Evolutionary conservation across 2,888 invertebrate genomes (phyloP).

Genomic region (Ellobium chinense): DNA sequence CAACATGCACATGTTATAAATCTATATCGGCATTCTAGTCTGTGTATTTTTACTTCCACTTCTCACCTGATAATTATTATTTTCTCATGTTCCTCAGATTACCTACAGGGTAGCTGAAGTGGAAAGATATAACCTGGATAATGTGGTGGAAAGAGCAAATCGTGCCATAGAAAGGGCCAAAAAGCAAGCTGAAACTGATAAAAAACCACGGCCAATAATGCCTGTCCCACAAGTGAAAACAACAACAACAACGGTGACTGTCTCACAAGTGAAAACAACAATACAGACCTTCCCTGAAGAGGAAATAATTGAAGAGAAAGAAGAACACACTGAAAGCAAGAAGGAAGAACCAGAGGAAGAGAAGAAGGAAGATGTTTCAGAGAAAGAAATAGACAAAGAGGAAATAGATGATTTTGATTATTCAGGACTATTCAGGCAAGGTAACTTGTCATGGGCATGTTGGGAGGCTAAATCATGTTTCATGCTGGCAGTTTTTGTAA

Average conservation of each 20-base stretch:
- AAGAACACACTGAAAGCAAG: neutral
- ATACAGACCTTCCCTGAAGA: neutral
- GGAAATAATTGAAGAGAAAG: neutral
- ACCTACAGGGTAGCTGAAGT: neutral
- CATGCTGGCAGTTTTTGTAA: too few species aligned
- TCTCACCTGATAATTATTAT: neutral
- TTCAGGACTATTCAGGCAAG: conserved; percentile 12
- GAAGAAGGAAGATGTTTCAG: neutral
- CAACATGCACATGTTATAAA: too few species aligned
- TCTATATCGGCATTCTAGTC: too few species aligned
- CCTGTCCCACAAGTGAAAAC: too few species aligned
- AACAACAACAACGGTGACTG: too few species aligned
- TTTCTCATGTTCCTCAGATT: conserved; percentile 4
- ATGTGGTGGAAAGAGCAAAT: neutral
- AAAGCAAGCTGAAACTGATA: neutral
- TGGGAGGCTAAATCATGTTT: too few species aligned
- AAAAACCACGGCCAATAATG: neutral
- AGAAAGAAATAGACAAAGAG: neutral
- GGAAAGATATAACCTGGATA: conserved; percentile 2
- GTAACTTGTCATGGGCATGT: too few species aligned
- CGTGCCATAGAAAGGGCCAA: neutral
- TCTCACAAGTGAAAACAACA: too few species aligned
- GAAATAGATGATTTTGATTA: neutral
- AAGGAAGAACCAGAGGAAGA: neutral
- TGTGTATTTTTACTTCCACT: neutral